Percentiles rank a stretch among this genome's conserved stretches.
These are phyloP conservation scores for Ploceus nigricollis DNA, from an alignment of 2,113 vertebrate genomes.

Conservation along the genomic window DNA sequence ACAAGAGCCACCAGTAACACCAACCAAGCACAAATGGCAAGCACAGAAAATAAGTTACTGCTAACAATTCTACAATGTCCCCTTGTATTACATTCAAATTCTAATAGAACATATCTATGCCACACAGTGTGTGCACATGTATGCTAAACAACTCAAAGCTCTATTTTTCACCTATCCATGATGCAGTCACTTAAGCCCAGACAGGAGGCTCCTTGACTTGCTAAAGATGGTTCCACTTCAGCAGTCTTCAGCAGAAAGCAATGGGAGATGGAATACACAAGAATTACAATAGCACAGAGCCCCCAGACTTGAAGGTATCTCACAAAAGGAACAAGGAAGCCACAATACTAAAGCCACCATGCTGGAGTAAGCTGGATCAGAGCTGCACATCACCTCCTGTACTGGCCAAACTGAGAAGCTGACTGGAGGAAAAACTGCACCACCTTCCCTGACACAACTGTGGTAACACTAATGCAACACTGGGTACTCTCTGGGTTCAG, in stretches of 20 bases:
- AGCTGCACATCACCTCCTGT: not conserved
- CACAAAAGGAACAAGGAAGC: not conserved
- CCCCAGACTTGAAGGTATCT: not conserved
- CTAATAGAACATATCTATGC: not conserved
- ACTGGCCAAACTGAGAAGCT: fast-evolving
- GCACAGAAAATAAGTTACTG: not conserved
- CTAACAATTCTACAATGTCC: not conserved
- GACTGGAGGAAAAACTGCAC: not conserved
- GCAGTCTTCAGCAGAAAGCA: not conserved
- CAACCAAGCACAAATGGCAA: not conserved
- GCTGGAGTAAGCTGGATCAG: not conserved
- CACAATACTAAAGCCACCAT: not conserved
- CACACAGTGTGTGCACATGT: not conserved
- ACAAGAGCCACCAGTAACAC: not conserved
- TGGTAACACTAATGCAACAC: not conserved
- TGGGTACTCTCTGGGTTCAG: not conserved
- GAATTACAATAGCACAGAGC: not conserved
- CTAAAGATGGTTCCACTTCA: not conserved
- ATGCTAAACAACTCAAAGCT: not conserved
- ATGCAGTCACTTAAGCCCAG: not conserved
- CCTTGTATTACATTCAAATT: not conserved
- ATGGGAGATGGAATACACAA: not conserved
- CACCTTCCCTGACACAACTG: not conserved
- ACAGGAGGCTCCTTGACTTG: not conserved
- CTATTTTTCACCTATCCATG: not conserved